Evolutionary conservation across 2,888 invertebrate species (phyloP).

Genomic region (Neuroscelio doddi): DNA sequence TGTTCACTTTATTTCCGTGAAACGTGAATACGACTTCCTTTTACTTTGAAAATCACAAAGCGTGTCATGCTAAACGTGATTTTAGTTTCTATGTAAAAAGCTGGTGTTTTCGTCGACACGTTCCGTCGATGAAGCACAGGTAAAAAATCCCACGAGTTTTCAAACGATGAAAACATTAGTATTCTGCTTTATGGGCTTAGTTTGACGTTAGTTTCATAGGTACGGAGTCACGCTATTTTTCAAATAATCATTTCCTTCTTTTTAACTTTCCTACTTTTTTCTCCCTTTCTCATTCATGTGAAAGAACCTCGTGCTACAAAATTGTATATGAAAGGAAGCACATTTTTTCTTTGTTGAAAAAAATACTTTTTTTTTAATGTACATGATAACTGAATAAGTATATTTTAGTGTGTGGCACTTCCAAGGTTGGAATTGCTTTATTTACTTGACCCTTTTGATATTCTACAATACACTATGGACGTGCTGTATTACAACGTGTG

Average conservation of each 20-base stretch:
- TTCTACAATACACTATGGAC: too few relatives aligned
- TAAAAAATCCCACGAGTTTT: slow-evolving; percentile 2
- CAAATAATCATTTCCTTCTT: neutral
- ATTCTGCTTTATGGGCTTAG: neutral
- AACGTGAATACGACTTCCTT: neutral
- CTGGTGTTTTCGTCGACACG: neutral
- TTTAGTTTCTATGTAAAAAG: neutral
- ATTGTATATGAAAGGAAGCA: too few relatives aligned
- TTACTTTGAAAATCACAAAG: neutral
- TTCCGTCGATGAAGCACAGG: neutral
- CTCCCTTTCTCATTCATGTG: neutral
- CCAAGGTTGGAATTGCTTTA: too few relatives aligned
- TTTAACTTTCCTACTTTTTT: neutral
- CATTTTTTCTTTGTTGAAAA: too few relatives aligned
- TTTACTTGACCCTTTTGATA: too few relatives aligned
- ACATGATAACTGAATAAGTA: too few relatives aligned
- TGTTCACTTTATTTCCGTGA: neutral
- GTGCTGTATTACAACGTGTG: neutral
- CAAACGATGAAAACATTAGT: neutral
- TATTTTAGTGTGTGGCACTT: too few relatives aligned
- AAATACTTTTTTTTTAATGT: too few relatives aligned
- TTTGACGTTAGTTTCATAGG: neutral
- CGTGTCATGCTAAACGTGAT: neutral
- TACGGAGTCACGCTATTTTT: neutral
- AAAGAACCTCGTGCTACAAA: too few relatives aligned